These are phyloP conservation scores for Danio tinwini DNA, from an alignment of 2,797 vertebrate species.

Conservation along the genomic window DNA sequence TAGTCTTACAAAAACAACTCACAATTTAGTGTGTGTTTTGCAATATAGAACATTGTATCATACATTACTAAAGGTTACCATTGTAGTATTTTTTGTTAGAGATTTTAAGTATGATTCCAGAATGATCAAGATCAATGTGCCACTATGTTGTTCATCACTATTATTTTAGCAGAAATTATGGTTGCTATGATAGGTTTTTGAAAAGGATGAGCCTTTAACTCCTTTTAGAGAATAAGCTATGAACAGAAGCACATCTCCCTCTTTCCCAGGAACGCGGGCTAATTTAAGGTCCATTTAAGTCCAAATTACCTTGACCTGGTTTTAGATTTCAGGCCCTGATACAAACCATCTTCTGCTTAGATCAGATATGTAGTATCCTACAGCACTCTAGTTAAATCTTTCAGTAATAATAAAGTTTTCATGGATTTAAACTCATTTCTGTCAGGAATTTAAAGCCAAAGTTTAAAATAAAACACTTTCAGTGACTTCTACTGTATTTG, in stretches of 20 bases:
- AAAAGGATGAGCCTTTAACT: neutral
- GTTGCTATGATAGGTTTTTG: neutral
- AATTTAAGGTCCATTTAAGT: constrained; percentile 35
- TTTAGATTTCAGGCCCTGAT: constrained; percentile 33
- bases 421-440: neutral
- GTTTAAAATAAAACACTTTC: neutral
- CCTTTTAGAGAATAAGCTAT: neutral
- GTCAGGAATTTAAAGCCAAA: neutral
- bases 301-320: constrained; percentile 37
- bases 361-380: constrained; percentile 10
- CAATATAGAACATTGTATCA: neutral
- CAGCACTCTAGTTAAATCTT: neutral
- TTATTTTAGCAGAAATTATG: neutral
- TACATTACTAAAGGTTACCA: neutral
- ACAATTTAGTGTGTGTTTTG: neutral
- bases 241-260: neutral
- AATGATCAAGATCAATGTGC: too few species aligned
- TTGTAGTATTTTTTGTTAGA: neutral
- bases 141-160: neutral
- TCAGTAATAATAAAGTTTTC: neutral
- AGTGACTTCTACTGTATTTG: neutral
- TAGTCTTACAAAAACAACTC: neutral
- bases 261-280: constrained; percentile 28
- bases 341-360: constrained; percentile 5
- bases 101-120: too few species aligned